Evolutionary conservation across 1,140 invertebrate species (phyloP), one percentile per base, ranked within the genome.

Genomic region (Tetramorium alpestre): DNA sequence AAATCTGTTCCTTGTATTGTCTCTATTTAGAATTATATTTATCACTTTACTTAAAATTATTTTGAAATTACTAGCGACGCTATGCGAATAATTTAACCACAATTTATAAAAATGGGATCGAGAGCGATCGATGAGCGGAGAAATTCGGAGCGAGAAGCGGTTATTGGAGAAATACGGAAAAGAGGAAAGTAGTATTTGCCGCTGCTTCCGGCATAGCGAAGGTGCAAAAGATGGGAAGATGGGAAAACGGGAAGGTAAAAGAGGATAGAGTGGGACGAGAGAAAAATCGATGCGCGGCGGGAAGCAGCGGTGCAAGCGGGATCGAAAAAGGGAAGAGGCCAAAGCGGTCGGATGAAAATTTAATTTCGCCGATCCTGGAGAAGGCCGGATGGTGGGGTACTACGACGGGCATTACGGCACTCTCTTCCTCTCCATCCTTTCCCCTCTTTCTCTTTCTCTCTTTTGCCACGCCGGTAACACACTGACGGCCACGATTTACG

Each of bases 281-380:
- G 51, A 75, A 56, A 72, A 78, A 56, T 25, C 56, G 38, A 22
- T 16, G 56, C 69, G 33, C 44, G 58, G 38, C 54, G 51, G 64
- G 54, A 75, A 70, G 44, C 73, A 25, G 56, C n/a, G 13, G 28
- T 22, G 72, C 51, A 70, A 64, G 62, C 28, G 16, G 58, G 47
- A 82, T 67, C 65, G 58, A 80, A 41, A 67, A 64, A 73, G 56
- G 44, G 41, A 58, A 51, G 44, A 60, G 65, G 75, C 56, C 54
- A 54, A 65, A 77, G 67, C 84, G 65, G 75, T 89, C 41, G 81
- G 76, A 90, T 92, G 88, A 92, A 92, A 93, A 93, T 93, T 93
- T 93, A 92, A 93, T 93, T 92, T 91, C 86, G 70, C 85, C 86
- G 77, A 90, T 90, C 85, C 76, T 85, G 70, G 41, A 65, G 28